Base-by-base conservation (phyloP, 2,888 invertebrate genomes). In the Machimus rusticus region DNA sequence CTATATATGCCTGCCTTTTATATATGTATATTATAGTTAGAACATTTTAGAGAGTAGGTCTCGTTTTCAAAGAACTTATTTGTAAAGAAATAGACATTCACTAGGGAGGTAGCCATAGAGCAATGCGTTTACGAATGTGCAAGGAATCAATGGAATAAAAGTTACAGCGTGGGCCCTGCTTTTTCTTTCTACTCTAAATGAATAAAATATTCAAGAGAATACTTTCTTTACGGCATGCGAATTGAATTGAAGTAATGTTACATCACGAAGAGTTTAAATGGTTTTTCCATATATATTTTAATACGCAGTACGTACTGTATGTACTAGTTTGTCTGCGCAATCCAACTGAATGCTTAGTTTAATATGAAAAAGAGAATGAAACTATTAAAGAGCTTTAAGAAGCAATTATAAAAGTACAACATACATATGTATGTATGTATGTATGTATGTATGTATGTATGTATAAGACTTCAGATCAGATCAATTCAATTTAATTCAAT, bases 401-500 rank as follows among this genome's bases (percentile, higher is more conserved):
- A 19, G 74, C 78, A 79, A 66, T 19, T 39, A 14, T 16, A 55
- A 34, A 31, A 37, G 66, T n/a, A n/a, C n/a, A n/a, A n/a, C n/a
- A n/a, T n/a, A n/a, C n/a, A n/a, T n/a, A n/a, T n/a, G n/a, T n/a
- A n/a, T n/a, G n/a, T n/a, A n/a, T n/a, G n/a, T n/a, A n/a, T n/a
- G n/a, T 37, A 34, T 81, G 51, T n/a, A 31, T 31, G 31, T 31
- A 31, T n/a, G n/a, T n/a, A 31, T 31, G 31, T 31, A 31, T 31
- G 31, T 31, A 31, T 31, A 16, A 87, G 82, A 74, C 76, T 87
- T 87, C 81, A 31, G 31, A 31, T 31, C 2, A 82, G 76, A 87
- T 87, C 82, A 87, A 87, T 87, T 82, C 51, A 82, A 87, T 82
- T 87, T 87, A 87, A 87, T 87, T 87, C 87, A 84, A 87, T 87